Percentiles rank a stretch among this genome's conserved stretches.
phyloP scores from a whole-genome alignment of 2,888 invertebrate species.

The Panzeria rudis region DNA sequence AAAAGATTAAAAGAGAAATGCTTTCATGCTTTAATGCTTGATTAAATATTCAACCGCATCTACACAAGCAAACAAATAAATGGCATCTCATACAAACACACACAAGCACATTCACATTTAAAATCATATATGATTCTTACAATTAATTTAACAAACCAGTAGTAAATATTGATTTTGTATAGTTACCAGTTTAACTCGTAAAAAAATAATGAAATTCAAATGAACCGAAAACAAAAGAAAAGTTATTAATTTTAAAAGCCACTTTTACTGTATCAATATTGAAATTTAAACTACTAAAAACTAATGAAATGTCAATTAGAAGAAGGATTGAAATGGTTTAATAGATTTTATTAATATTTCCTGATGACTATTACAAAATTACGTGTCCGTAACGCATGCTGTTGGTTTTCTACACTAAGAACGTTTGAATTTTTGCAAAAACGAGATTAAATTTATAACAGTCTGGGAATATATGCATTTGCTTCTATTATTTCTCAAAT shows the following conservation, averaged over 20 bases:
- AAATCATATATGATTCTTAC: constrained; percentile 59
- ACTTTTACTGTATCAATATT: constrained; percentile 37
- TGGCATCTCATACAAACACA: not conserved
- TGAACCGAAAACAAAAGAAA: constrained; percentile 17
- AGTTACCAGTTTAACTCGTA: not conserved
- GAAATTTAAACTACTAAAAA: constrained; percentile 2
- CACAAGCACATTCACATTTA: not conserved
- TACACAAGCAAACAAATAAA: constrained; percentile 21
- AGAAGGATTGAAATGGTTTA: not conserved
- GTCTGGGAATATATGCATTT: no score
- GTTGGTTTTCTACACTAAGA: no score
- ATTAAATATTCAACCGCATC: constrained; percentile 43
- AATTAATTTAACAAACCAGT: constrained; percentile 61
- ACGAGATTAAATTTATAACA: no score
- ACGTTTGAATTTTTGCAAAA: no score
- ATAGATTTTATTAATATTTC: no score
- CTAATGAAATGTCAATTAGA: constrained; percentile 2
- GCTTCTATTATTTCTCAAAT: no score
- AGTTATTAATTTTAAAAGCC: constrained; percentile 16
- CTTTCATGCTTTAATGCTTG: constrained; percentile 30
- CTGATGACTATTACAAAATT: no score
- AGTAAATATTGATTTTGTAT: constrained; percentile 48
- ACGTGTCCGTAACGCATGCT: no score
- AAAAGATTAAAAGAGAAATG: constrained; percentile 37
- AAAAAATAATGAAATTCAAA: constrained; percentile 10